Evolutionary conservation across 1,140 invertebrate species (phyloP), one percentile per base, ranked within the genome.

Genomic region (Brachionus paranguensis): DNA sequence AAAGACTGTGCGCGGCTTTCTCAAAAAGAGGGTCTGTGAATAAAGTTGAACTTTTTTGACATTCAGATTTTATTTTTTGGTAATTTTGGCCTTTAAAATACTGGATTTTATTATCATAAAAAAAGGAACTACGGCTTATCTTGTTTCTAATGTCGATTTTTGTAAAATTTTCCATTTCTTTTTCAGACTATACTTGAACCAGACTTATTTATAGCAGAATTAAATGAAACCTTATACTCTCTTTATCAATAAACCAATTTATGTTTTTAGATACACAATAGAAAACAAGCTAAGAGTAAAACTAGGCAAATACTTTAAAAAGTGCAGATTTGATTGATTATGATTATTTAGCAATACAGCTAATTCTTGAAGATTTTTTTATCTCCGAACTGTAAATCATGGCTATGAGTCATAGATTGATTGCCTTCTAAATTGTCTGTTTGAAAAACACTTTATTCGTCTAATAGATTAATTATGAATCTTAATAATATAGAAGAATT

Each of bases 1-100:
- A 93, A 7, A 93, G 88, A 33, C 91, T 89, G 37, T 88, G 87
- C 10, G 91, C 88, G 37, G 88, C 89, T 0, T 92, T 90, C 10
- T 91, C 90, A 88, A 93, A 93, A 84, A 93, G 93, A 2, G 90
- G 90, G 87, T 94, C 93, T 86, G 93, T 93, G 87, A 92, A 94
- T 17, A 93, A 88, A 7, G 89, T 87, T 4, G 91, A 91, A 84
- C 92, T 91, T 81, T 86, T 81, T 24, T 93, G 43, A 68, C 85
- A 86, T 27, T 87, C 86, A 7, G 84, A 83, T 33, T 86, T 84
- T 12, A 86, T 70, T 47, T 85, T 85, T 64, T 86, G 84, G 86
- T 86, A 88, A 64, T 86, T 85, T 60, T 85, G 85, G 11, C 10
- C 6, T 50, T 74, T 70, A 47, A 53, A 84, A 74, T 50, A 72